A percentile compares a stretch with the other conserved stretches of the same genome.
Evolutionary conservation across 2,888 invertebrate genomes (phyloP).

Genomic region (Nephrotoma flavescens): DNA sequence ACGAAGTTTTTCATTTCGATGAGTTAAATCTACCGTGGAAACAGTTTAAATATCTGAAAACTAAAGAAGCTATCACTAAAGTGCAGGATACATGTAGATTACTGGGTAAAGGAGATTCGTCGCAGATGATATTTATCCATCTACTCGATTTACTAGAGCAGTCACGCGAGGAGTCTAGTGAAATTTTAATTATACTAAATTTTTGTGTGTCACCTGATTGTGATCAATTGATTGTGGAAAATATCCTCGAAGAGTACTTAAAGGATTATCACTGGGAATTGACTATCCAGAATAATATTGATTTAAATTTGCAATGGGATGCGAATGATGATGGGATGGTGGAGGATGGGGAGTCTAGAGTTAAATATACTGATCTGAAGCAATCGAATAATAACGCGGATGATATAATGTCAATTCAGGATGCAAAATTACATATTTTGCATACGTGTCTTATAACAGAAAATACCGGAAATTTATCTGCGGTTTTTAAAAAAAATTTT

Average conservation of each 20-base stretch:
- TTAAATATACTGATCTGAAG: conserved; percentile 24
- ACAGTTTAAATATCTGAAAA: conserved; percentile 41
- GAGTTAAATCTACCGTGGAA: conserved; percentile 43
- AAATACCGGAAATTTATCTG: conserved; percentile 50
- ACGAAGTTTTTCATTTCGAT: conserved; percentile 25
- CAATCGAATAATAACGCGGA: conserved; percentile 7
- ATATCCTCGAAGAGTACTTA: conserved; percentile 23
- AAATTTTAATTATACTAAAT: conserved; percentile 33
- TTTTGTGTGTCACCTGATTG: not conserved
- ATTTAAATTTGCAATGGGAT: conserved; percentile 11
- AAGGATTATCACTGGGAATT: conserved; percentile 26
- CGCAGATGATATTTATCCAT: conserved; percentile 42
- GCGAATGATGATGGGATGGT: conserved; percentile 6
- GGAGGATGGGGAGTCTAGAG: conserved; percentile 23
- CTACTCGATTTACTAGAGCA: conserved; percentile 42
- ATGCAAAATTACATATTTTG: conserved; percentile 47
- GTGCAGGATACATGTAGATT: conserved; percentile 37
- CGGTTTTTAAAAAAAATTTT: conserved; percentile 36
- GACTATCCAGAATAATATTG: conserved; percentile 19
- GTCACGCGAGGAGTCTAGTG: conserved; percentile 38
- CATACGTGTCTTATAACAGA: conserved; percentile 53
- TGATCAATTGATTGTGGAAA: conserved; percentile 17
- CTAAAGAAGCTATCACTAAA: conserved; percentile 28
- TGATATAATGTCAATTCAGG: conserved; percentile 20
- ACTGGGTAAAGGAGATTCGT: conserved; percentile 39